Evolutionary conservation across 1,140 invertebrate genomes (phyloP).

Genomic region (Pissodes strobi): DNA sequence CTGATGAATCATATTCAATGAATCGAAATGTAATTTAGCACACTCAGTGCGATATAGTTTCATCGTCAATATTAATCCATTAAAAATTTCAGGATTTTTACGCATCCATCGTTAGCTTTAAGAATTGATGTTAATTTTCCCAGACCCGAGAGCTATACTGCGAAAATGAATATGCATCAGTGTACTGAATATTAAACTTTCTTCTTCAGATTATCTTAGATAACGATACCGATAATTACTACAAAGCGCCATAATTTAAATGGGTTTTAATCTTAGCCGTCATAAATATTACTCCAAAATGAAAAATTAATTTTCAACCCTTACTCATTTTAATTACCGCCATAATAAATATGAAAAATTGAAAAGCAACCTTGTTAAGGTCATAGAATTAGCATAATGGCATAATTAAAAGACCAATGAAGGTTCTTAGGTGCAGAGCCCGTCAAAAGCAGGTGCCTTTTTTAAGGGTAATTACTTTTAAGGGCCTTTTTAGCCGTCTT

Average conservation of each 20-base stretch:
- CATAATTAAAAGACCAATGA: conserved; percentile 49
- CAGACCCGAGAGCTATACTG: too few species aligned
- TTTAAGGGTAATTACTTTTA: conserved; percentile 43
- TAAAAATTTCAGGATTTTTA: too few species aligned
- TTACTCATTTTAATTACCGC: conserved; percentile 34
- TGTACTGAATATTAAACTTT: too few species aligned
- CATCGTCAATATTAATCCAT: too few species aligned
- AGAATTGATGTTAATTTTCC: too few species aligned
- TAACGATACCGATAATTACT: too few species aligned
- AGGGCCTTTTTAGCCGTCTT: conserved; percentile 23
- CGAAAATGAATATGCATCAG: too few species aligned
- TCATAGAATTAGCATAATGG: conserved; percentile 51
- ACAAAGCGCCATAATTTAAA: conserved; percentile 4
- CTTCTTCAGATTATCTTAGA: too few species aligned
- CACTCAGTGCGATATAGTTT: too few species aligned
- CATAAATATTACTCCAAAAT: conserved; percentile 23
- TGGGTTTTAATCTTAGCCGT: conserved; percentile 13
- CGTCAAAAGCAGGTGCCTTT: conserved; percentile 47
- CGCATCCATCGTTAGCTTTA: too few species aligned
- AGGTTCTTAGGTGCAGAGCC: conserved; percentile 47
- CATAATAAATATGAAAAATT: conserved; percentile 42
- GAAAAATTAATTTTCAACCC: conserved; percentile 33
- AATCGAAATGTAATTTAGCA: too few species aligned
- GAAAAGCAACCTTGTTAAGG: conserved; percentile 42
- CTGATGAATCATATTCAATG: too few species aligned